A percentile compares a stretch with the other conserved stretches of the same genome.
phyloP scores from a whole-genome alignment of 1,140 invertebrate genomes.

The Sycobia sp. region DNA sequence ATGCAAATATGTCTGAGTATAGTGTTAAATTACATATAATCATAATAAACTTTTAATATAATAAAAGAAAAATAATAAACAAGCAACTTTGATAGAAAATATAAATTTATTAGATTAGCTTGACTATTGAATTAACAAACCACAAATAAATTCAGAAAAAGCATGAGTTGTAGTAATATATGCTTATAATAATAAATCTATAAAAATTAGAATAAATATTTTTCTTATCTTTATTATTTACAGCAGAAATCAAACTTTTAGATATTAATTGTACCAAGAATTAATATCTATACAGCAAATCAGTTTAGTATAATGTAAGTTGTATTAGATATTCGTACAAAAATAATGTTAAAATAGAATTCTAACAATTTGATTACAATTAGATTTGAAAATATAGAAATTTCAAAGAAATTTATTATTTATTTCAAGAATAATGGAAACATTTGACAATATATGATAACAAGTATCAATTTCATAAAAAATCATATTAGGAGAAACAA shows the following conservation, averaged over 20 bases:
- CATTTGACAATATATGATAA: neutral
- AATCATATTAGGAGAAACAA: neutral
- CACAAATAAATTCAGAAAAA: too few species aligned
- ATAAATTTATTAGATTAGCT: too few species aligned
- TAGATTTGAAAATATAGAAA: neutral
- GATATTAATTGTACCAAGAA: neutral
- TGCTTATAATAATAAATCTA: too few species aligned
- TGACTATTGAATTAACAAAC: too few species aligned
- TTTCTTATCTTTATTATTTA: constrained; percentile 8
- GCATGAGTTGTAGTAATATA: too few species aligned
- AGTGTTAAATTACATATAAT: too few species aligned
- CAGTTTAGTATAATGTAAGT: constrained; percentile 4
- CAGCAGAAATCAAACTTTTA: constrained; percentile 3
- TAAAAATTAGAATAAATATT: too few species aligned
- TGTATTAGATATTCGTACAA: constrained; percentile 19
- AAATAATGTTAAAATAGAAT: constrained; percentile 24
- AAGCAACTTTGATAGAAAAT: too few species aligned
- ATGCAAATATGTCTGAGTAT: too few species aligned
- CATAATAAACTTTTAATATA: too few species aligned
- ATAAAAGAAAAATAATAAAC: too few species aligned
- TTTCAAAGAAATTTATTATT: neutral
- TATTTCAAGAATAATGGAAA: neutral
- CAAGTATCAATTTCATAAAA: neutral
- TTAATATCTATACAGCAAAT: constrained; percentile 23
- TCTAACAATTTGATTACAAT: neutral